Base-by-base conservation (phyloP, 2,797 vertebrate species). In the Takifugu ocellatus region DNA sequence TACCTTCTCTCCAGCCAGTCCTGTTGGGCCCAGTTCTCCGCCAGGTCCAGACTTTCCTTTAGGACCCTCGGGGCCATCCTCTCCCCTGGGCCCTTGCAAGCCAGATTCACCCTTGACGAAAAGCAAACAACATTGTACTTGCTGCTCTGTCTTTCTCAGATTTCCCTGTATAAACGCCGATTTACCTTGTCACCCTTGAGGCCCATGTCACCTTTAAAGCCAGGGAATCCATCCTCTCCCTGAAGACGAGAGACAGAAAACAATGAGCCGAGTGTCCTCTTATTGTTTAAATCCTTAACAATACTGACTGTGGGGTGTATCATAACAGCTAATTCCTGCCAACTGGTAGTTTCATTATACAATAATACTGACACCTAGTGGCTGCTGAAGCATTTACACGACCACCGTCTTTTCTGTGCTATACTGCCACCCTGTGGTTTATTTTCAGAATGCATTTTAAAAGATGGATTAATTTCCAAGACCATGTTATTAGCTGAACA, bases 201-300 rank as follows among this genome's bases (percentile, higher is more conserved):
- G 27, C 96, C 97, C 97, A 99, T 99, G 79, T 99, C 96, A 49
- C 96, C 96, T 87, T 99, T 99, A 84, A 99, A 99, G 42, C 97
- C 97, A 63, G 97, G 96, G 79, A 98, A 98, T 53, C 96, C 97
- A 58, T 98, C 97, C 89, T 99, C 97, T 82, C 97, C 97, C 97
- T 99, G 62, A 61, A 84, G 63, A 66, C 54, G 25, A 66, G 54
- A 70, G 47, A 49, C 1, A 64, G 17, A 16, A 60, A 56, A 29
- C 0, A 33, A 56, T 52, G n/a, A 61, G 29, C 2, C 29, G 31
- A 53, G 17, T 6, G n/a, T 42, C 29, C 36, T 51, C 52, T 59
- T 31, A 29, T 33, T 45, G 14, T 48, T 66, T 9, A 53, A 3
- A 47, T 45, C 17, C 17, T 8, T 55, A 50, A 48, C 8, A 48